Conservation (phyloP, 2,888 invertebrate species). For the Nezara viridula region DNA sequence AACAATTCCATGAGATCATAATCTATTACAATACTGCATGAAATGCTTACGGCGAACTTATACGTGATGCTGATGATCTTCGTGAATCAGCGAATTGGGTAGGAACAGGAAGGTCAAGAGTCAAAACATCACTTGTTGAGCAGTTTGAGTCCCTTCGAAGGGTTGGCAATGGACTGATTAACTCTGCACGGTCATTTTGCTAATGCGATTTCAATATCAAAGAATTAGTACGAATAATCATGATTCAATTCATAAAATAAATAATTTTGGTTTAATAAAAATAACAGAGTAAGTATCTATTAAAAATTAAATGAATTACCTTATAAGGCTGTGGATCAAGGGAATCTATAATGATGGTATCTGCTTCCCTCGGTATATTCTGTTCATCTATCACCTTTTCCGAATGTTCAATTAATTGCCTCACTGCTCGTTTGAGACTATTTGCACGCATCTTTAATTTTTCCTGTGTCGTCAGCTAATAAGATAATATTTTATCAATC, state of each 20-base stretch:
- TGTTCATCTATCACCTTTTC: slow-evolving; percentile 77
- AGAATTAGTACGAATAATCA: not conserved
- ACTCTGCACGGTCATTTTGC: slow-evolving; percentile 61
- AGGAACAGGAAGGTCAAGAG: slow-evolving; percentile 79
- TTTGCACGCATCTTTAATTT: slow-evolving; percentile 78
- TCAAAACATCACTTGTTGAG: slow-evolving; percentile 64
- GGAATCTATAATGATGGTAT: slow-evolving; percentile 8
- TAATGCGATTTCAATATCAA: not conserved
- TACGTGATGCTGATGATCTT: slow-evolving; percentile 62
- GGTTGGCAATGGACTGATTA: slow-evolving; percentile 78
- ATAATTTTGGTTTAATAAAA: not conserved
- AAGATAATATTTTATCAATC: not conserved
- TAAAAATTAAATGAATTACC: not conserved
- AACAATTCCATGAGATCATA: not conserved
- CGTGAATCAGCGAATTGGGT: slow-evolving; percentile 81
- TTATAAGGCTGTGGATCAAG: slow-evolving; percentile 48
- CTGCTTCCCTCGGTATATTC: slow-evolving; percentile 61
- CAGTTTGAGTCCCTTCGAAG: slow-evolving; percentile 71
- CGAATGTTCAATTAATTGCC: slow-evolving; percentile 84
- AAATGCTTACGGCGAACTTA: slow-evolving; percentile 58
- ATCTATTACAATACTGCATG: not conserved
- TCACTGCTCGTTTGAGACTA: slow-evolving; percentile 86
- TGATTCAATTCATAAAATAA: not conserved
- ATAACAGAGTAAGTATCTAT: not conserved
- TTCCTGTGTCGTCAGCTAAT: slow-evolving; percentile 67